Evolutionary conservation across 2,888 invertebrate genomes (phyloP).

Genomic region (Octonoba sinensis): DNA sequence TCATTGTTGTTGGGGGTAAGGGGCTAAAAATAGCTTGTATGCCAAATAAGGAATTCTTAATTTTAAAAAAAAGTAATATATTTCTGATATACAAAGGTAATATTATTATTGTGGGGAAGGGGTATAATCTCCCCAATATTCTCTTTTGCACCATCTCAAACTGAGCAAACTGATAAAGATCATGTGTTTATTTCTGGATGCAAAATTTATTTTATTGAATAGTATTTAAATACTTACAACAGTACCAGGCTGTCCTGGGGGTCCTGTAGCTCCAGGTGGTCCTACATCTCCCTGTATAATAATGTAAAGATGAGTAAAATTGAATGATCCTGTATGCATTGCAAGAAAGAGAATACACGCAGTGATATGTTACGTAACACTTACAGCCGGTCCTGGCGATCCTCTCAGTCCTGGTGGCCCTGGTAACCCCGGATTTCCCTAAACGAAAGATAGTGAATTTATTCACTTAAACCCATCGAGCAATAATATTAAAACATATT

Average conservation of each 20-base stretch:
- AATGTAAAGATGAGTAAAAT: background rate
- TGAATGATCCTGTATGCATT: background rate
- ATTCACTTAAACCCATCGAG: background rate
- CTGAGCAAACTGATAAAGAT: too few relatives aligned
- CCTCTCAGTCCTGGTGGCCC: conserved; percentile 80
- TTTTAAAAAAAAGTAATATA: too few relatives aligned
- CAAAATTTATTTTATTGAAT: too few relatives aligned
- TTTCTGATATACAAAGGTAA: too few relatives aligned
- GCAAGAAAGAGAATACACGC: too few relatives aligned
- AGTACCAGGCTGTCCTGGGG: conserved; percentile 74
- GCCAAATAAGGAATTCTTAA: too few relatives aligned
- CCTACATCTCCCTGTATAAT: conserved; percentile 68
- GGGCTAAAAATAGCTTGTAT: too few relatives aligned
- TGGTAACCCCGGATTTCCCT: conserved; percentile 68
- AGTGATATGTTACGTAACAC: background rate
- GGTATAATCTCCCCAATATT: too few relatives aligned
- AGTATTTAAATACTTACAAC: conserved; percentile 68
- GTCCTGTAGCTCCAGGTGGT: conserved; percentile 74
- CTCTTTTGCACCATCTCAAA: too few relatives aligned
- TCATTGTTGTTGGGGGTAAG: too few relatives aligned
- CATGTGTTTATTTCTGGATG: too few relatives aligned
- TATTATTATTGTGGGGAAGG: too few relatives aligned
- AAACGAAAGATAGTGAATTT: conserved; percentile 2
- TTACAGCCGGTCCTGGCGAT: conserved; percentile 78
- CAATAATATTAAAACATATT: background rate